phyloP scores from a whole-genome alignment of 2,113 vertebrate species.

The Triplophysa tibetana region DNA sequence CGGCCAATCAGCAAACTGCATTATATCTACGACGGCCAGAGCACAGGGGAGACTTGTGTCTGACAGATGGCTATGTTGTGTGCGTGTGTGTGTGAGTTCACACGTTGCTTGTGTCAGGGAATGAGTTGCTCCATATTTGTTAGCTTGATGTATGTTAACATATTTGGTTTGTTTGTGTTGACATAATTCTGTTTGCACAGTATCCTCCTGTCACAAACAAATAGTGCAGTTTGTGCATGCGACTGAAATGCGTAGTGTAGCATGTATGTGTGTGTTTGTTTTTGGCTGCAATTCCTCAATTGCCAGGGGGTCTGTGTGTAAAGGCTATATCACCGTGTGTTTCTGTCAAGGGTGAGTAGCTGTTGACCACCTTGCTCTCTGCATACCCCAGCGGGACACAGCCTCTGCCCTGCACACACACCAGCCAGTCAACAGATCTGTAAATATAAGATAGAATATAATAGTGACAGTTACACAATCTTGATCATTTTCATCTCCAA shows the following conservation, averaged over 20 bases:
- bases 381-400: constrained; percentile 11
- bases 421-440: constrained; percentile 7
- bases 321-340: constrained; percentile 6
- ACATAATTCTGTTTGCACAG: background rate
- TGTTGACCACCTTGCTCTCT: background rate
- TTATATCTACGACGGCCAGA: constrained; percentile 62
- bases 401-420: constrained; percentile 22
- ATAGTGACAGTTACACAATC: background rate
- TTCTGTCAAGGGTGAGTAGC: background rate
- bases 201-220: background rate
- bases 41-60: constrained; percentile 57
- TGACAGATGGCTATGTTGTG: constrained; percentile 54
- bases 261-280: background rate
- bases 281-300: constrained; percentile 9
- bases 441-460: background rate
- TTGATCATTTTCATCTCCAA: background rate
- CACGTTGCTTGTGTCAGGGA: constrained; percentile 9
- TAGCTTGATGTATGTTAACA: constrained; percentile 3
- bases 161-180: background rate
- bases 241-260: background rate
- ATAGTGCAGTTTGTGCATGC: too few relatives aligned
- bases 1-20: constrained; percentile 67
- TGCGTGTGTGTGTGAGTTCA: constrained; percentile 48
- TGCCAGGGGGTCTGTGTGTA: constrained; percentile 10
- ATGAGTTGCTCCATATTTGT: background rate